Percentiles rank a stretch among this genome's conserved stretches.
phyloP scores from a whole-genome alignment of 2,797 vertebrate genomes.

The Eulemur coronatus region DNA sequence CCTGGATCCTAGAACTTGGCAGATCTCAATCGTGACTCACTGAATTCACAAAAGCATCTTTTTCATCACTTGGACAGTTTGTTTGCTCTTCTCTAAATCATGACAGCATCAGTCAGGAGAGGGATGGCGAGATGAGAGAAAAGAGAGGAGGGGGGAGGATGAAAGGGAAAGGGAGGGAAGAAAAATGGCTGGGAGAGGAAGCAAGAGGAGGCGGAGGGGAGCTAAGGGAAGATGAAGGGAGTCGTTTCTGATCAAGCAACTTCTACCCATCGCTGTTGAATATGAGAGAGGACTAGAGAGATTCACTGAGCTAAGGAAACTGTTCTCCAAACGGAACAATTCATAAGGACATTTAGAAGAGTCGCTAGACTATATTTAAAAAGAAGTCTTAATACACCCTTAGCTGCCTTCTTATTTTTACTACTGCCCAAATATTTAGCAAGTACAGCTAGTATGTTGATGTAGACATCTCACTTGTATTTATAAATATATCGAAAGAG shows the following conservation, averaged over 20 bases:
- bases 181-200: neutral
- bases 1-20: no score
- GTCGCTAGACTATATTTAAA: neutral
- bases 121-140: neutral
- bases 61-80: neutral
- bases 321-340: neutral
- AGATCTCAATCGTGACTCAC: neutral
- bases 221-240: neutral
- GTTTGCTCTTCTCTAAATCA: neutral
- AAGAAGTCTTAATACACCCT: neutral
- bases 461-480: neutral
- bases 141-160: neutral
- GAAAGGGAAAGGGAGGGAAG: neutral
- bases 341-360: neutral
- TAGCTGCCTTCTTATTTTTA: neutral
- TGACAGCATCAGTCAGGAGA: neutral
- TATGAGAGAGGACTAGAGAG: neutral
- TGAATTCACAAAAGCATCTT: neutral
- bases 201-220: neutral
- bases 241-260: neutral
- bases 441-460: neutral
- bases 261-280: neutral
- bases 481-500: slow-evolving; percentile 32
- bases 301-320: neutral
- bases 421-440: neutral